A percentile compares a stretch with the other conserved stretches of the same genome.
phyloP scores from a whole-genome alignment of 23 tunicate genomes.

The Trididemnum miniatum region DNA sequence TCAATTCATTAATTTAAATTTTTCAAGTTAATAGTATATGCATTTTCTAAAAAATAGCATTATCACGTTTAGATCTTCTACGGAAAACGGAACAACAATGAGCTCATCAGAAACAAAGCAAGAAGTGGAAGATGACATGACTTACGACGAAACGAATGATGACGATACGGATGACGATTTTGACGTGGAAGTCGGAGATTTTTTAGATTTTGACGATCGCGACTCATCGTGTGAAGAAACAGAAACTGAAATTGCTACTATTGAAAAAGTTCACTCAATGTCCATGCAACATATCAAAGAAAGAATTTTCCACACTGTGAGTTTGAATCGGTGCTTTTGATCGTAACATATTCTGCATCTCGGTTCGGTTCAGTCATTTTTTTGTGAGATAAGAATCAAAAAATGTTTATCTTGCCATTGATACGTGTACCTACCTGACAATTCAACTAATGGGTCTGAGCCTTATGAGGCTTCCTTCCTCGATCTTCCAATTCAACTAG shows the following conservation, averaged over 20 bases:
- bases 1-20: no score
- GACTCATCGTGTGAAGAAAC: conserved; percentile 91
- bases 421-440: no score
- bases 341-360: no score
- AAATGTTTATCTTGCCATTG: no score
- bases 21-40: no score
- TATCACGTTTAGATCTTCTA: conserved; percentile 9
- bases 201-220: conserved; percentile 78
- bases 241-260: conserved; percentile 85
- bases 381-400: no score
- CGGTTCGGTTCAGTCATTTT: no score
- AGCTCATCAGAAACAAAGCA: conserved; percentile 10
- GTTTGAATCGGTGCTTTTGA: not conserved
- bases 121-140: conserved; percentile 21
- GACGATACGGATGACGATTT: conserved; percentile 42
- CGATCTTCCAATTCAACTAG: no score
- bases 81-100: conserved; percentile 15
- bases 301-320: conserved; percentile 67
- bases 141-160: conserved; percentile 13
- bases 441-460: no score
- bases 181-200: conserved; percentile 55
- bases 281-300: conserved; percentile 90
- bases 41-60: no score
- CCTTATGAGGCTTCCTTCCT: no score
- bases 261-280: conserved; percentile 83